Evolutionary conservation across 1,140 invertebrate species (phyloP), one percentile per base, ranked within the genome.

Genomic region (Globodera rostochiensis): DNA sequence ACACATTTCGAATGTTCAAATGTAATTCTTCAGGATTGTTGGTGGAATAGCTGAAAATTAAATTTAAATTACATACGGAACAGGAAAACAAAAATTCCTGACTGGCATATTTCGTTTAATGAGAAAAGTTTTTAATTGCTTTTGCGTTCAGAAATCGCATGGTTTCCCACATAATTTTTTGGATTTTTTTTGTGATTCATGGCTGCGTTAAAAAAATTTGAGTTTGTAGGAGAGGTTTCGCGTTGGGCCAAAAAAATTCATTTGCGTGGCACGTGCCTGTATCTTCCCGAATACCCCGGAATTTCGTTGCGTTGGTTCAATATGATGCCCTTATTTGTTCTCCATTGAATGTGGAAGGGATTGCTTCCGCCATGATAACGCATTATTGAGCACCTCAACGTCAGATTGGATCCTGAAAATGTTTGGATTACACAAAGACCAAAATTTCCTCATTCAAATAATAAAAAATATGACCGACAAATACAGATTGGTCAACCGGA

Each of bases 201-300:
- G 36, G 36, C 36, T 36, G 36, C 36, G 36, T 36, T 36, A 36
- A 36, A 3, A n/a, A n/a, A n/a, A n/a, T n/a, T 36, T 36, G 25
- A 25, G 25, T 25, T 36, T 36, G 36, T 0, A 36, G 36, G 25
- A 25, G 25, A 25, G 25, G 25, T 25, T 36, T 36, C 36, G 36
- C 36, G 1, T 36, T 36, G 36, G 36, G 36, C 36, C 36, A 36
- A 36, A 36, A 25, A 36, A 36, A 36, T 36, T 36, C 36, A 36
- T 36, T 36, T 36, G 36, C 36, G 36, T 36, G 36, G 36, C 36
- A 36, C 74, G 60, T 21, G 47, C 77, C 21, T 78, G 46, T 87
- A 86, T 45, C 85, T 82, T 25, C 86, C 86, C 9, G 66, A 74
- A 49, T 83, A 85, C 6, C 86, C 85, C 2, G 86, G 83, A 21